phyloP scores from a whole-genome alignment of 2,888 invertebrate species.

The Leptura quadrifasciata region DNA sequence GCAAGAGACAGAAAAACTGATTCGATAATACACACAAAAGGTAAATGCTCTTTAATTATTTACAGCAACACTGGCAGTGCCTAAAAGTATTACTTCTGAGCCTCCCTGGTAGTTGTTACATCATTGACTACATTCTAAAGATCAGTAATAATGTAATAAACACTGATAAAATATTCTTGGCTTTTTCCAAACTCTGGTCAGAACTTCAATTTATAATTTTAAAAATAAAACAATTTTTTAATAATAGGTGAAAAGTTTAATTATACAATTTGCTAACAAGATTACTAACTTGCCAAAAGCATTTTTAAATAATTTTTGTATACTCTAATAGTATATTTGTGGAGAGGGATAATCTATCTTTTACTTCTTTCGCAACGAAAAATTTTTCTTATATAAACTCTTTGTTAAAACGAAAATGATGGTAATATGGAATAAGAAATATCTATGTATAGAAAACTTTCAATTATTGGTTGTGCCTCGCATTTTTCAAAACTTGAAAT shows the following conservation, averaged over 20 bases:
- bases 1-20: too few relatives aligned
- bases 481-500: constrained; percentile 28
- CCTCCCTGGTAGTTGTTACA: not conserved
- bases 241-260: not conserved
- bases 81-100: too few relatives aligned
- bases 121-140: not conserved
- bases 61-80: too few relatives aligned
- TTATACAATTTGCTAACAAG: not conserved
- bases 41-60: too few relatives aligned
- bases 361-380: not conserved
- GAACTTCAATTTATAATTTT: not conserved
- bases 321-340: not conserved
- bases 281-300: not conserved
- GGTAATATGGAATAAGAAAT: constrained; percentile 10
- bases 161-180: not conserved
- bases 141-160: not conserved
- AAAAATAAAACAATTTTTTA: not conserved
- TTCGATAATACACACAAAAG: too few relatives aligned
- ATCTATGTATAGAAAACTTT: constrained; percentile 25
- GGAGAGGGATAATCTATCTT: not conserved
- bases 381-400: not conserved
- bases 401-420: not conserved
- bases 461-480: constrained; percentile 47
- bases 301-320: not conserved
- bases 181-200: not conserved